phyloP scores from a whole-genome alignment of 2,888 invertebrate species.

The Synanthedon myopaeformis region DNA sequence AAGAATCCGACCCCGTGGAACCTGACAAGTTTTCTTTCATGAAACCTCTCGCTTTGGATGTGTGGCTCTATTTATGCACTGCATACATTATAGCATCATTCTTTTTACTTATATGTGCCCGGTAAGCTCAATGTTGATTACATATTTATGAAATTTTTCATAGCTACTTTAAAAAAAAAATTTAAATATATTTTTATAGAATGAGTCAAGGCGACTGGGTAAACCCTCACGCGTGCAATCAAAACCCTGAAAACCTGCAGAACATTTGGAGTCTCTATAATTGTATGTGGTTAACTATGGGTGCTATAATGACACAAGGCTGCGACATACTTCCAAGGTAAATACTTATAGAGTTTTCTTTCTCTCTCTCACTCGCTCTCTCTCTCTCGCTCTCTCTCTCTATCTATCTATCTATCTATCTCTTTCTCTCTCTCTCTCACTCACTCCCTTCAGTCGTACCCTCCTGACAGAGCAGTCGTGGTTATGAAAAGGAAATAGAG shows the following conservation, averaged over 20 bases:
- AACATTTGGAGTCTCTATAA: conserved; percentile 90
- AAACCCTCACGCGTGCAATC: conserved; percentile 91
- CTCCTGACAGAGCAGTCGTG: too few relatives aligned
- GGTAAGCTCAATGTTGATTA: conserved; percentile 51
- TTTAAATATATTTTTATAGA: conserved; percentile 51
- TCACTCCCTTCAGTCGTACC: too few relatives aligned
- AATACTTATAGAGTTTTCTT: conserved; percentile 12
- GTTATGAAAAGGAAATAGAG: neutral
- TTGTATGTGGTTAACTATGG: conserved; percentile 93
- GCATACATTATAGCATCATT: conserved; percentile 87
- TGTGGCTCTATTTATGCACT: conserved; percentile 89
- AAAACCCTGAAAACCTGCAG: conserved; percentile 85
- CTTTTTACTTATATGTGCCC: conserved; percentile 83
- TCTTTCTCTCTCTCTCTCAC: neutral
- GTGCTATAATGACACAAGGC: conserved; percentile 92
- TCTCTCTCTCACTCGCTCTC: neutral
- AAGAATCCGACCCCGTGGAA: conserved; percentile 79
- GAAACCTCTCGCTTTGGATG: conserved; percentile 83
- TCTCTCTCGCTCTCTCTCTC: neutral
- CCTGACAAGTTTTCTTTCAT: conserved; percentile 90
- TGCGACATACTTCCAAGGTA: conserved; percentile 93
- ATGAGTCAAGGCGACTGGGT: conserved; percentile 94
- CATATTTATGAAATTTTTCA: neutral
- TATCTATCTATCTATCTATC: too few relatives aligned
- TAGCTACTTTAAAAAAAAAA: neutral